Percentiles rank a stretch among this genome's conserved stretches.
Conservation (phyloP, 2,113 vertebrate genomes). For the Meles meles region DNA sequence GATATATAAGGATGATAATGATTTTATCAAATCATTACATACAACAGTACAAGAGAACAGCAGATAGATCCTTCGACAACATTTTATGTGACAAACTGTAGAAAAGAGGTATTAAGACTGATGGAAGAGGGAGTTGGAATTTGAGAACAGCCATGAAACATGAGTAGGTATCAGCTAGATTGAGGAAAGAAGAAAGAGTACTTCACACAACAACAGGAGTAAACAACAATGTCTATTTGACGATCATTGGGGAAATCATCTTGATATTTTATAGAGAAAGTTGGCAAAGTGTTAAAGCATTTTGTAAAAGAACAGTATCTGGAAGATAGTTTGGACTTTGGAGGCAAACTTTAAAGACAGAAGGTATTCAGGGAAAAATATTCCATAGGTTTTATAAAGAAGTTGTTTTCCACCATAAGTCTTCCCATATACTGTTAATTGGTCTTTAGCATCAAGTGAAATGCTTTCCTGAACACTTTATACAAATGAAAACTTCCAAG, state of each 20-base stretch:
- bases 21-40: neutral
- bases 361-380: neutral
- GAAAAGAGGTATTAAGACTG: neutral
- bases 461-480: neutral
- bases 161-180: neutral
- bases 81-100: neutral
- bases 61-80: neutral
- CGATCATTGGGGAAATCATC: neutral
- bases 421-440: neutral
- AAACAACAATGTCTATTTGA: neutral
- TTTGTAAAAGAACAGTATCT: neutral
- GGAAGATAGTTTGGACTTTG: neutral
- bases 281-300: neutral
- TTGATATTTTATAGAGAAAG: neutral
- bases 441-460: neutral
- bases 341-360: neutral
- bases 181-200: neutral
- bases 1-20: too few species aligned
- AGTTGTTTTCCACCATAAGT: neutral
- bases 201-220: neutral
- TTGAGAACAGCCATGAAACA: neutral
- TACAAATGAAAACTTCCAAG: neutral
- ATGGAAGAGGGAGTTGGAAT: neutral
- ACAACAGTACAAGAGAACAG: neutral
- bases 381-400: neutral